Base-by-base conservation (phyloP, 1,140 invertebrate genomes). In the Rhyacophila brunnea region DNA sequence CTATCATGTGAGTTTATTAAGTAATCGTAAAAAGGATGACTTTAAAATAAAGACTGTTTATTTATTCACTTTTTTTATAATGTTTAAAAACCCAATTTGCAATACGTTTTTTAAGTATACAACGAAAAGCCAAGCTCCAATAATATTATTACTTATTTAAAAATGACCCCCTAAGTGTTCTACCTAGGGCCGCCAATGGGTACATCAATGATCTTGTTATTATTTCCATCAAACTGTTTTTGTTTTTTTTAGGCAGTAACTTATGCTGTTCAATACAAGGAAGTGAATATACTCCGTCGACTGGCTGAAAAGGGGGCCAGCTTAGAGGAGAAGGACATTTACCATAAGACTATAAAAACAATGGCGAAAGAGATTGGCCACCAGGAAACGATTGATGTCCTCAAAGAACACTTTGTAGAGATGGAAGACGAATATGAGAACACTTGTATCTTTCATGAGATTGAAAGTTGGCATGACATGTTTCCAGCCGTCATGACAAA, bases 361-460 rank as follows among this genome's bases (percentile, higher is more conserved):
- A 74, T 80, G 46, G 81, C 82, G 7, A 40, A 65, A 3, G 62
- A 65, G 2, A 81, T 83, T 70, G 74, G 74, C 23, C 75, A 74
- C 58, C 52, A 72, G 9, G 60, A 76, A 13, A 74, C 82, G 23
- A 54, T 71, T 6, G 58, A 69, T 14, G 62, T 76, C 35, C 42
- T 78, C 3, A 65, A 70, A 15, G 66, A 69, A 44, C 32, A 46
- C 32, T n/a, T 46, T 6, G 11, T 20, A 1, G 14, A 14, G 9
- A 7, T 36, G 10, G 32, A 46, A 32, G 51, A 54, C 20, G 44
- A 47, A 6, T 18, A 15, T 7, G 43, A 55, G 9, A 28, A 28
- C 9, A 28, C 3, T 28, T 28, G 3, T 28, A 5, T 28, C 18
- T 17, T 13, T 20, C 11, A 18, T 20, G 44, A 46, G 15, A 13